Evolutionary conservation across 2,888 invertebrate genomes (phyloP).

Genomic region (Drosophila mettleri): DNA sequence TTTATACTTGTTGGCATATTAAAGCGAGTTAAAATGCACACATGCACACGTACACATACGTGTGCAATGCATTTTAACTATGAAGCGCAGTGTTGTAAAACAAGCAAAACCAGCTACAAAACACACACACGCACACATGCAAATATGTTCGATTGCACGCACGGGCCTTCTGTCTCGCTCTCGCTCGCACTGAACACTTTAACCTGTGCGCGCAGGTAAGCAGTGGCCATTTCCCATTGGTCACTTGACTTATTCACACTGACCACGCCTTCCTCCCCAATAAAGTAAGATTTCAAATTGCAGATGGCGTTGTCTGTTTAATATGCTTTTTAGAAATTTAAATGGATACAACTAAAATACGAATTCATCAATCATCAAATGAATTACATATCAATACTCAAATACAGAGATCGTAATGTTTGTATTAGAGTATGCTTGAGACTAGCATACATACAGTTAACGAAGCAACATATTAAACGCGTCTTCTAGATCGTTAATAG

Average conservation of each 20-base stretch:
- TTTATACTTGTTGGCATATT: too few species aligned
- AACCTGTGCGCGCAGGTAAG: neutral
- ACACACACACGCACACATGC: neutral
- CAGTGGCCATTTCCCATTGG: neutral
- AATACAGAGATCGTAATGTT: neutral
- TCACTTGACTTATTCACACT: too few species aligned
- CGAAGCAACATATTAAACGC: constrained; percentile 30
- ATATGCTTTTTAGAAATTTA: too few species aligned
- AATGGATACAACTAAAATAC: too few species aligned
- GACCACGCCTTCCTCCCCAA: neutral
- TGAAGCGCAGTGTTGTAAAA: too few species aligned
- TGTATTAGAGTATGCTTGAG: neutral
- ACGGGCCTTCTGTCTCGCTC: neutral
- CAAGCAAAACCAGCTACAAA: too few species aligned
- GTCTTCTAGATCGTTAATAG: constrained; percentile 7
- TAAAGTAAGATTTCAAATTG: too few species aligned
- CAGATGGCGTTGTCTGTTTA: too few species aligned
- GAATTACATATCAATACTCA: too few species aligned
- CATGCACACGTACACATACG: neutral
- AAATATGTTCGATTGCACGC: neutral
- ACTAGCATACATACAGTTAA: neutral
- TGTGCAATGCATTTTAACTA: too few species aligned
- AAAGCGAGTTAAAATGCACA: too few species aligned
- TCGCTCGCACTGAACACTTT: neutral
- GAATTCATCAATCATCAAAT: too few species aligned